Evolutionary conservation across 2,113 vertebrate genomes (phyloP).

Genomic region (Eulacestoma nigropectus): DNA sequence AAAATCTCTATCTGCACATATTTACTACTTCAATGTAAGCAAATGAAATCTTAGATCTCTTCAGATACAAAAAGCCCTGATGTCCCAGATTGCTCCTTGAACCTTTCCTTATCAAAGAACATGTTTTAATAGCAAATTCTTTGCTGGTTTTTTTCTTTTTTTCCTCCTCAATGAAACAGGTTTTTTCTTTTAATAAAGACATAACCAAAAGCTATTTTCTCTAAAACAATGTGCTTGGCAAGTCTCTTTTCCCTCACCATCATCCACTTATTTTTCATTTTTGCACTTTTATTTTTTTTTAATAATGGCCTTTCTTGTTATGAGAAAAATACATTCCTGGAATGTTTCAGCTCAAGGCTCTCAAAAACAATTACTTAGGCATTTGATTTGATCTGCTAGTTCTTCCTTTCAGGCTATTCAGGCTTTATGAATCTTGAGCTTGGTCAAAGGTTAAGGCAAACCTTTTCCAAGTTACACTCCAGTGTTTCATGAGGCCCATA

Average conservation of each 20-base stretch:
- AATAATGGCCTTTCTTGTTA: background rate
- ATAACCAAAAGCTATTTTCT: constrained; percentile 19
- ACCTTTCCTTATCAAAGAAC: background rate
- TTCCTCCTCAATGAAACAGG: background rate
- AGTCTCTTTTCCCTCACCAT: background rate
- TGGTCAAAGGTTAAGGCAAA: background rate
- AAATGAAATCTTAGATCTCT: background rate
- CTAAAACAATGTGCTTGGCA: background rate
- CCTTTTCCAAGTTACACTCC: background rate
- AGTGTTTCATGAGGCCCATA: background rate
- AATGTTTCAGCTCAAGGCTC: constrained; percentile 18
- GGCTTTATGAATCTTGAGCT: background rate
- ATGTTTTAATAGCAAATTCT: background rate
- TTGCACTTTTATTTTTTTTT: background rate
- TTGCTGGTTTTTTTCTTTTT: background rate
- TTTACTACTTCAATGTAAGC: background rate
- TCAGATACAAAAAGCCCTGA: background rate
- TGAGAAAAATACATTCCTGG: constrained; percentile 36
- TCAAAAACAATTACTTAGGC: constrained; percentile 55
- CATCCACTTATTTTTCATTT: background rate
- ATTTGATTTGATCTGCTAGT: constrained; percentile 27
- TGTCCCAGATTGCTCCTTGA: background rate
- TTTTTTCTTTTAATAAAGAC: background rate
- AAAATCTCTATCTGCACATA: background rate
- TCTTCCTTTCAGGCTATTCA: background rate